Evolutionary conservation across 1,140 invertebrate genomes (phyloP).

Genomic region (Ruditapes philippinarum): DNA sequence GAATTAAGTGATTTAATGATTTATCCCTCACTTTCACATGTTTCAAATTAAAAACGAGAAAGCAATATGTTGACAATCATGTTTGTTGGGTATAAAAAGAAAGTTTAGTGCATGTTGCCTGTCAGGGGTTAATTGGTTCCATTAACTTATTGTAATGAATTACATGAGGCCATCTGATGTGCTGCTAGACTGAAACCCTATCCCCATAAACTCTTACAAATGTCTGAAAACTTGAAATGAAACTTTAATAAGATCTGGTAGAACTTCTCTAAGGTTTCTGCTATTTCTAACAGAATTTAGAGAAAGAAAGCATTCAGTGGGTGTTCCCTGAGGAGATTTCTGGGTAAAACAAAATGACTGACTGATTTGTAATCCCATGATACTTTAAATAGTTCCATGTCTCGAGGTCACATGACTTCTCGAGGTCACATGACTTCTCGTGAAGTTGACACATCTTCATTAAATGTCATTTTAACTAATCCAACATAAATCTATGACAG

Average conservation of each 20-base stretch:
- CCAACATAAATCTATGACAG: too few species aligned
- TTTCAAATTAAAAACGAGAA: slow-evolving; percentile 49
- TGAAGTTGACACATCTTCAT: too few species aligned
- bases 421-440: too few species aligned
- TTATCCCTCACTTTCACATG: slow-evolving; percentile 33
- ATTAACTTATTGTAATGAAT: slow-evolving; percentile 56
- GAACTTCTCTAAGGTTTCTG: slow-evolving; percentile 11
- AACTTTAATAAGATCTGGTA: slow-evolving; percentile 25
- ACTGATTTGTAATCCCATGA: neutral
- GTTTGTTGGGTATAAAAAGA: slow-evolving; percentile 47
- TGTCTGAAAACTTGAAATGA: slow-evolving; percentile 25
- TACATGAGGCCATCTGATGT: neutral
- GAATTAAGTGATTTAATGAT: slow-evolving; percentile 16
- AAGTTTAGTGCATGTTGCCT: slow-evolving; percentile 41
- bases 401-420: neutral
- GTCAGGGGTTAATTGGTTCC: slow-evolving; percentile 62
- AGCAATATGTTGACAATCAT: slow-evolving; percentile 56
- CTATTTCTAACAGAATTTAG: neutral
- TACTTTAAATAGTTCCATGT: neutral
- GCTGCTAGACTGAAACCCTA: neutral
- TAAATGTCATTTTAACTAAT: too few species aligned
- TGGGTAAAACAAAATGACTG: neutral
- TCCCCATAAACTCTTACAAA: slow-evolving; percentile 1
- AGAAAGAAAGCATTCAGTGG: neutral
- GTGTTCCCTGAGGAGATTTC: neutral